These are phyloP conservation scores for Drosophila fuyamai DNA, from an alignment of 1,140 invertebrate species.

Conservation along the genomic window DNA sequence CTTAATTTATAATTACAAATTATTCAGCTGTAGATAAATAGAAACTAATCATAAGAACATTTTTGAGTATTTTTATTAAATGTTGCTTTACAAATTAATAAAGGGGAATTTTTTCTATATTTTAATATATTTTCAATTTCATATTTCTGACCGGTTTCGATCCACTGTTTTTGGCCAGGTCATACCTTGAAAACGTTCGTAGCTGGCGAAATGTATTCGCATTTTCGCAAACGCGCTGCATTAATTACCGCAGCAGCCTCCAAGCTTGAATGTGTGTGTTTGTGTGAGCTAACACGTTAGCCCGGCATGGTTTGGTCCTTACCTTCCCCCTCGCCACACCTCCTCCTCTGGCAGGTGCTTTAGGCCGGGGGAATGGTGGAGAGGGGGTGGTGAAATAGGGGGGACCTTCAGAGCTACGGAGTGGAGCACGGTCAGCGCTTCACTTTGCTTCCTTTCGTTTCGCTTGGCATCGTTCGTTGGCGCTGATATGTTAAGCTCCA, in stretches of 20 bases:
- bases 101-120: too few species aligned
- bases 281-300: slow-evolving; percentile 41
- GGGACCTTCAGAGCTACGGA: slow-evolving; percentile 15
- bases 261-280: slow-evolving; percentile 30
- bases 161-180: slow-evolving; percentile 26
- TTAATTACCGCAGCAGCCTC: slow-evolving; percentile 81
- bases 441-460: slow-evolving; percentile 55
- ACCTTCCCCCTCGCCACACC: neutral
- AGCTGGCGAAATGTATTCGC: slow-evolving; percentile 78
- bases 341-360: slow-evolving; percentile 53
- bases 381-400: neutral
- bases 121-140: too few species aligned
- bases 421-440: slow-evolving; percentile 67
- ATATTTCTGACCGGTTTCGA: neutral
- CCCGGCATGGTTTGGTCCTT: slow-evolving; percentile 12
- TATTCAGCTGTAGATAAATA: too few species aligned
- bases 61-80: too few species aligned
- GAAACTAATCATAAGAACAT: too few species aligned
- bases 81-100: too few species aligned
- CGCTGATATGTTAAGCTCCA: slow-evolving; percentile 81
- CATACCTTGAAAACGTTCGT: slow-evolving; percentile 57
- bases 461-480: slow-evolving; percentile 41
- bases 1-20: too few species aligned
- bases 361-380: slow-evolving; percentile 23
- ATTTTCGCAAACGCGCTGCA: slow-evolving; percentile 82